Evolutionary conservation across 2,888 invertebrate genomes (phyloP), one percentile per base, ranked within the genome.

Genomic region (Epistrophe grossulariae): DNA sequence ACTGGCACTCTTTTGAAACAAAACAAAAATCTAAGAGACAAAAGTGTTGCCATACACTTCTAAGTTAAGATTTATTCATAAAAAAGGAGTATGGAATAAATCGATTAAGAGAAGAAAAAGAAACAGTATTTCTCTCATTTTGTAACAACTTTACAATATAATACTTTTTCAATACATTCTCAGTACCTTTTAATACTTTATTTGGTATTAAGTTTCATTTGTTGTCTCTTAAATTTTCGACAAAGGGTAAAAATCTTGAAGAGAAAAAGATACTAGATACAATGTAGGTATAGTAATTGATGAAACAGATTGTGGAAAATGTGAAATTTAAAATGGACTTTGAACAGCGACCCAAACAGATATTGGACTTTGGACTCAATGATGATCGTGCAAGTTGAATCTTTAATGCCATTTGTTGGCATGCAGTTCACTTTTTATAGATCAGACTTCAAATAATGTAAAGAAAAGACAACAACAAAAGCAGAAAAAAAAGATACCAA

Each of bases 311-410:
- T 7, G 8, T 57, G n/a, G 82, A 71, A 72, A 79, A 80, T 84
- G 88, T 85, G 89, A 89, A 91, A 90, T 91, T 90, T 78, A 48
- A 64, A 91, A 92, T 92, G 92, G 91, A 92, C 92, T 91, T 91
- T 91, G 91, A 81, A 90, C 90, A 66, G 88, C 90, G 91, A 90
- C 91, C 90, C 90, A 91, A 90, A 90, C 90, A 90, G 89, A 89
- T 88, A 79, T 85, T 90, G 90, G 91, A 91, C 91, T 91, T 91
- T 91, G 91, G 88, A 91, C 91, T 82, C 79, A 84, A 28, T 24
- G 62, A 71, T 68, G 71, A 74, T 79, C 78, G 62, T 80, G 72
- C 60, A 80, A 78, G 62, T 78, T 81, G 77, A 59, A 71, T 78
- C 35, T 35, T 35, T 35, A 35, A 85, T 73, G 73, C 80, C 72